Evolutionary conservation across 2,113 vertebrate species (phyloP), one percentile per base, ranked within the genome.

Genomic region (Apteryx owenii): DNA sequence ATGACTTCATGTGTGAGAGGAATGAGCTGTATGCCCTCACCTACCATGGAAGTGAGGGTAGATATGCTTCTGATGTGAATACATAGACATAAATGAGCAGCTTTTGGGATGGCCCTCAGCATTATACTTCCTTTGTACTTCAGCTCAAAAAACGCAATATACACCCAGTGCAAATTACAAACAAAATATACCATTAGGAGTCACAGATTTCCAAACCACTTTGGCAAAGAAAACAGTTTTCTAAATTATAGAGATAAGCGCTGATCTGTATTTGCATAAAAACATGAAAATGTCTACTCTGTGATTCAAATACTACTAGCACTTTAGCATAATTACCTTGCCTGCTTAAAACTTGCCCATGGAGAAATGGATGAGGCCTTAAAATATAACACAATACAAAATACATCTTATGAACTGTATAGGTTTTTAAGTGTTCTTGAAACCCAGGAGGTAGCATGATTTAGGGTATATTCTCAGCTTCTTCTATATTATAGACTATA

Each of bases 231-330:
- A 96, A 96, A 89, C 21, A 72, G 54, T 92, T 93, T 78, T 87
- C 88, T 88, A 90, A 96, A 96, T 90, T 93, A 93, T 33, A 94
- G 69, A 94, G 77, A 92, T 90, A 92, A 88, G 77, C 42, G 78
- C 56, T 85, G 90, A 97, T 90, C 69, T 68, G 22, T 94, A 97
- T 93, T 93, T 94, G 94, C 90, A 94, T 93, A 95, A 93, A 95
- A 90, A 84, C 69, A 95, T 89, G 92, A 94, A 95, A 92, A 94
- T 58, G 73, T 95, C 95, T 81, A 84, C 77, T 46, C 28, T 93
- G 77, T 94, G 92, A 96, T 92, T 95, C 95, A 95, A 92, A 90
- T 69, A 95, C 86, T 96, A 76, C 69, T 76, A 76, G 94, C 68
- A 93, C 72, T 95, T 95, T 20, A 95, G 40, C 22, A 65, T 81